Conservation (phyloP, 1,140 invertebrate genomes). For the Rhysida immarginata region DNA sequence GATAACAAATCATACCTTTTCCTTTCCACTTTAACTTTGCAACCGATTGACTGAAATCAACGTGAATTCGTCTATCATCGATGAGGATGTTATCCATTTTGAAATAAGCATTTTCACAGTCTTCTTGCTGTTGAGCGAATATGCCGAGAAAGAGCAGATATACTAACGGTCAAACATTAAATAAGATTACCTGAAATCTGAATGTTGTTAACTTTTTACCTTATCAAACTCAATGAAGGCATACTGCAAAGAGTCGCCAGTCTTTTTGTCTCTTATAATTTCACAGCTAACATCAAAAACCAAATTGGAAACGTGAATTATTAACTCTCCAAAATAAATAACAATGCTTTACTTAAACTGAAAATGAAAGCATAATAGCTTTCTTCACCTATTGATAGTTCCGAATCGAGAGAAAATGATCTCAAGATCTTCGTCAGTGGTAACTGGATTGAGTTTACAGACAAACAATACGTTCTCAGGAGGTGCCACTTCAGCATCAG, state of each 20-base stretch:
- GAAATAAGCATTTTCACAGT: constrained; percentile 96
- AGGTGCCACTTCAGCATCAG: constrained; percentile 90
- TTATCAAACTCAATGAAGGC: constrained; percentile 98
- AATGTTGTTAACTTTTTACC: too few species aligned
- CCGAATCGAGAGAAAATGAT: constrained; percentile 97
- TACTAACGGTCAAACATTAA: too few species aligned
- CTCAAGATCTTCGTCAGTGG: constrained; percentile 91
- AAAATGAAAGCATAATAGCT: too few species aligned
- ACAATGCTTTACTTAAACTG: too few species aligned
- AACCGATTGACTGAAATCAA: constrained; percentile 98
- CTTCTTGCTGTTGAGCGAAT: too few species aligned
- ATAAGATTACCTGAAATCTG: too few species aligned
- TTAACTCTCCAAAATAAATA: too few species aligned
- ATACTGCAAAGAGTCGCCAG: constrained; percentile 92
- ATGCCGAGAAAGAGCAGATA: too few species aligned
- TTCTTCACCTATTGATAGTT: constrained; percentile 57
- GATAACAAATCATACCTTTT: neutral
- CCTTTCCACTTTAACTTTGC: constrained; percentile 49
- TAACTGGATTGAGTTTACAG: constrained; percentile 99
- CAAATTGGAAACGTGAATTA: too few species aligned
- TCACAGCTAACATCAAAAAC: constrained; percentile 82
- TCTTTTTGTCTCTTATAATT: constrained; percentile 87
- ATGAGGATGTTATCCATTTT: constrained; percentile 99
- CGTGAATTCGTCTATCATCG: constrained; percentile 95
- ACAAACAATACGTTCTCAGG: constrained; percentile 99